Base-by-base conservation (phyloP, 2,797 vertebrate genomes). In the Chelidonichthys spinosus region DNA sequence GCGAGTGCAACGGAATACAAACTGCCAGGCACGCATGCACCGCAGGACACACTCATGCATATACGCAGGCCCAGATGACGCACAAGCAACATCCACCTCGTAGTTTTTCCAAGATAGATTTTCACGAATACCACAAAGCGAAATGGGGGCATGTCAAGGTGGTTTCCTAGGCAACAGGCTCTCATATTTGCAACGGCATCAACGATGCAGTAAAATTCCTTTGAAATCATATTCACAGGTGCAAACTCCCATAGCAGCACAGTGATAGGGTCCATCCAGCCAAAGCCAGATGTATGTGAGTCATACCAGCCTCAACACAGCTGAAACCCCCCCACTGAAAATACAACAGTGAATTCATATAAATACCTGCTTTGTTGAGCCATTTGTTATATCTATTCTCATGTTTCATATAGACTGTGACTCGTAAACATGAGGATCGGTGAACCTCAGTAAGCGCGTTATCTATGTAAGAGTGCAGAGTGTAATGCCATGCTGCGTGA, bases 91-190 rank as follows among this genome's bases (percentile, higher is more conserved):
- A 42, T 44, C 62, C 42, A 63, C 50, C 62, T 85, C 46, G 11
- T 15, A 50, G 25, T 69, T 64, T 69, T 74, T 69, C 18, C 68
- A 3, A 44, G 49, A 68, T 68, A 25, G 17, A 53, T 78, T 83
- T 84, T 68, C 61, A 62, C 71, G 76, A 49, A 39, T 76, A 54
- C 11, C 39, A 46, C 42, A n/a, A 49, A 62, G 43, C 54, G 64
- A 79, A 75, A 62, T 66, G 15, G 52, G 65, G 81, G 70, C 69
- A 66, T 86, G 76, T 65, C 90, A 86, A 85, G 84, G 85, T 84
- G 82, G 91, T 94, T 89, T 90, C 92, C 92, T 70, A 70, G 87
- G 92, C 71, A 93, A 93, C 93, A 76, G 53, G 65, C 68, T 67
- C 58, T 72, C 10, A 36, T 74, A 63, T 85, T 81, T 84, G 63